Percentiles rank a stretch among this genome's conserved stretches.
Evolutionary conservation across 1,140 invertebrate species (phyloP).

Genomic region (Drosophila suzukii): DNA sequence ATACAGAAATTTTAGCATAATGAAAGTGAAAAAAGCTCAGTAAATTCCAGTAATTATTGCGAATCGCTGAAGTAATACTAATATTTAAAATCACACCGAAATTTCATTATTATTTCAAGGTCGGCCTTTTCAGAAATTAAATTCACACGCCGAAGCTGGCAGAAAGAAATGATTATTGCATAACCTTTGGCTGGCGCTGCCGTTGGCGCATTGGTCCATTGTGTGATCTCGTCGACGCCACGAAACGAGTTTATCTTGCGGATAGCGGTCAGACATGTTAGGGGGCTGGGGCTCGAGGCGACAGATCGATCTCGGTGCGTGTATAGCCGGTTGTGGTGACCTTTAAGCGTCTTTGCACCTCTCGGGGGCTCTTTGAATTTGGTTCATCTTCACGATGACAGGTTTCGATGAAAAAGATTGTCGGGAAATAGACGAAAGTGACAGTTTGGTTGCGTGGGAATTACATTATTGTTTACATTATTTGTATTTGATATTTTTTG

Average conservation of each 20-base stretch:
- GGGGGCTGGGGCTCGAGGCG: constrained; percentile 7
- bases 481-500: too few relatives aligned
- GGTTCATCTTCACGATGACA: constrained; percentile 23
- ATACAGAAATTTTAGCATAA: neutral
- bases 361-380: constrained; percentile 38
- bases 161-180: constrained; percentile 69
- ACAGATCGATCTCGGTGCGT: constrained; percentile 55
- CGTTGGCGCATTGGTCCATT: constrained; percentile 21
- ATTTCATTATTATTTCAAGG: constrained; percentile 63
- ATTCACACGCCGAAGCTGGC: constrained; percentile 58
- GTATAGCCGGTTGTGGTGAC: constrained; percentile 68
- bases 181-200: constrained; percentile 47
- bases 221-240: constrained; percentile 20
- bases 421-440: neutral
- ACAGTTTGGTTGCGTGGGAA: neutral
- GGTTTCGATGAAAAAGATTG: neutral
- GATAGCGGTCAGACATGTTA: constrained; percentile 38
- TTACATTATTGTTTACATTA: neutral
- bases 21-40: constrained; percentile 8
- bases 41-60: constrained; percentile 11
- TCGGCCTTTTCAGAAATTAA: constrained; percentile 47
- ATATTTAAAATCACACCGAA: constrained; percentile 5
- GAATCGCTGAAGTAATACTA: constrained; percentile 8
- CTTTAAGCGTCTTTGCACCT: constrained; percentile 67
- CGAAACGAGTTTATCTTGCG: constrained; percentile 62